Evolutionary conservation across 2,888 invertebrate species (phyloP).

Genomic region (Acronicta alni): DNA sequence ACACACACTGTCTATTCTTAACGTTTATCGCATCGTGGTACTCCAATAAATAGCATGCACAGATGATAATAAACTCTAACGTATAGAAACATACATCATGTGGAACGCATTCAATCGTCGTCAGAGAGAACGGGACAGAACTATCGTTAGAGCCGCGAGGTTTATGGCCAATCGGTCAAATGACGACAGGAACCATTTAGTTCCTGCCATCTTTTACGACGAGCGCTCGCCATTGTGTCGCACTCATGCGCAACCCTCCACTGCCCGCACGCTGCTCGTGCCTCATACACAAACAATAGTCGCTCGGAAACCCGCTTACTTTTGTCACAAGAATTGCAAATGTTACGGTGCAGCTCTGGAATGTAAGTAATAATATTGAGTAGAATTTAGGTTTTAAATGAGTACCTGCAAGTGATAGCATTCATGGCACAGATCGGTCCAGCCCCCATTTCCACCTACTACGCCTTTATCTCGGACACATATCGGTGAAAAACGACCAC

Average conservation of each 20-base stretch:
- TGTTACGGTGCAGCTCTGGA: conserved; percentile 62
- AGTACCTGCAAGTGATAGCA: conserved; percentile 65
- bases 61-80: conserved; percentile 67
- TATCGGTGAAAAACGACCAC: conserved; percentile 69
- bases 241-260: conserved; percentile 51
- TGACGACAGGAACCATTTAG: conserved; percentile 76
- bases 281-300: conserved; percentile 67
- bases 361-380: conserved; percentile 70
- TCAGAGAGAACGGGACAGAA: conserved; percentile 67
- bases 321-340: conserved; percentile 64
- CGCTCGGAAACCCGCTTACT: conserved; percentile 62
- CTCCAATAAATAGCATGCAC: conserved; percentile 63
- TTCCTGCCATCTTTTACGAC: conserved; percentile 81
- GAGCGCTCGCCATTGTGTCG: conserved; percentile 70
- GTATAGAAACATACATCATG: conserved; percentile 70
- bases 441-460: conserved; percentile 63
- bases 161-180: conserved; percentile 81
- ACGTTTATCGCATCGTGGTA: conserved; percentile 45
- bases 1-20: conserved; percentile 51
- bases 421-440: conserved; percentile 55
- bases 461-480: conserved; percentile 64
- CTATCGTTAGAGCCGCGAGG: conserved; percentile 56
- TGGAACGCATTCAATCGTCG: conserved; percentile 68
- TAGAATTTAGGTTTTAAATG: conserved; percentile 55
- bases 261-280: conserved; percentile 25